Percentiles rank a stretch among this genome's conserved stretches.
Conservation (phyloP, 2,113 vertebrate genomes). For the Pteruthius melanotis region DNA sequence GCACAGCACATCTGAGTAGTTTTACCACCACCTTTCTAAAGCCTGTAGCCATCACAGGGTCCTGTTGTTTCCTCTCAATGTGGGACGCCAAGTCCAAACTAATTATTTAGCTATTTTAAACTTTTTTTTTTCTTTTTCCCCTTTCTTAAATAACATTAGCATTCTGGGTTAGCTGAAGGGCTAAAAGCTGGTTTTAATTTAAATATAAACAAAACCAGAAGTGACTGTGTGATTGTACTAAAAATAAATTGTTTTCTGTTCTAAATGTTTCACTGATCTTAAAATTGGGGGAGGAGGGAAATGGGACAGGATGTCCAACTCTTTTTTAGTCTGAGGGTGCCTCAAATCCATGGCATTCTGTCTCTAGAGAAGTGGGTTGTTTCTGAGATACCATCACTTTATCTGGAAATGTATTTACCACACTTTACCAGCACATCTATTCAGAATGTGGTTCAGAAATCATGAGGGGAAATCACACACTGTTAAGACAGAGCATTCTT, state of each 20-base stretch:
- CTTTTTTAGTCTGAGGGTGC: conserved; percentile 20
- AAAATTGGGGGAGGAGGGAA: not conserved
- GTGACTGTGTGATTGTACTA: conserved; percentile 10
- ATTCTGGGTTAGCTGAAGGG: not conserved
- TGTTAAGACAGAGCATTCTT: conserved; percentile 72
- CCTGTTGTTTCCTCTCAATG: not conserved
- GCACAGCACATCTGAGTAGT: not conserved
- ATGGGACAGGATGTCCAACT: not conserved
- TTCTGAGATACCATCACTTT: conserved; percentile 50
- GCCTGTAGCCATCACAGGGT: not conserved
- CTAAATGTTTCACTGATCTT: conserved; percentile 26
- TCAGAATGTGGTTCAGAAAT: conserved; percentile 61
- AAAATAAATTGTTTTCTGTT: conserved; percentile 47
- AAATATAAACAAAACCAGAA: conserved; percentile 43
- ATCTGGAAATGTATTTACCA: conserved; percentile 67
- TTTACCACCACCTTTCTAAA: not conserved
- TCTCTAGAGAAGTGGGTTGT: not conserved
- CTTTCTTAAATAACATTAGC: not conserved
- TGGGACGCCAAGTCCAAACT: not conserved
- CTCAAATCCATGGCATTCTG: conserved; percentile 15
- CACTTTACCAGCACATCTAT: conserved; percentile 50
- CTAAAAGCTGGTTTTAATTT: conserved; percentile 53
- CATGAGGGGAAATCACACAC: conserved; percentile 69
- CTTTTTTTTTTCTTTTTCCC: not conserved
- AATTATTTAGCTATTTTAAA: not conserved